Evolutionary conservation across 2,888 invertebrate species (phyloP), one percentile per base, ranked within the genome.

Genomic region (Ophion slaviceki): DNA sequence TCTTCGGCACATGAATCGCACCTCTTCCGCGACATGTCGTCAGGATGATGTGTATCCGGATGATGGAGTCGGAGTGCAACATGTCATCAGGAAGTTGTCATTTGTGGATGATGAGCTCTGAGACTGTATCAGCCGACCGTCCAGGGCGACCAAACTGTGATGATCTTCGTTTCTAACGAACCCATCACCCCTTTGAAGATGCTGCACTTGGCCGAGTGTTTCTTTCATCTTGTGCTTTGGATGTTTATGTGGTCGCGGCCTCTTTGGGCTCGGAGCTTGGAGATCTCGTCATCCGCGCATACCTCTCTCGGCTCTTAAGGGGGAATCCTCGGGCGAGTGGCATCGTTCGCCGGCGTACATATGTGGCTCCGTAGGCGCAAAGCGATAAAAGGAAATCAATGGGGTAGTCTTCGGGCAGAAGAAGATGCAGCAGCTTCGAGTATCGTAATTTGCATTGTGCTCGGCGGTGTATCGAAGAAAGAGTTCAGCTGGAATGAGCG

Each of bases 351-450:
- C 17, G 32, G 14, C 64, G 64, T 36, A 67, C n/a, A 32, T 40
- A 36, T 32, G 17, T n/a, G n/a, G 40, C 40, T 24, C 14, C 11
- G 8, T 14, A 11, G 17, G 32, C 20, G 8, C 62, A 24, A 20
- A 59, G 66, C 80, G 64, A 78, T 78, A 78, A 80, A 57, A 72
- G 36, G 72, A 80, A 80, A 80, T 80, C 80, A 36, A 67, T 72
- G 72, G 66, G 53, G 53, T 53, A 53, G 53, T 17, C 14, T 53
- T 61, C 11, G 47, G 14, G 53, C 53, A 47, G 1, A 47, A 14
- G 47, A 47, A 11, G 11, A 10, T 14, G 11, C 47, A 53, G 53
- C 24, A 28, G 14, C 28, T 17, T 3, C 5, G 47, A 70, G 61
- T 64, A 64, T 76, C 53, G 70, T 82, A 70, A 82, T 70, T 82